These are phyloP conservation scores for Neria commutata DNA, from an alignment of 2,888 invertebrate species.

Conservation along the genomic window DNA sequence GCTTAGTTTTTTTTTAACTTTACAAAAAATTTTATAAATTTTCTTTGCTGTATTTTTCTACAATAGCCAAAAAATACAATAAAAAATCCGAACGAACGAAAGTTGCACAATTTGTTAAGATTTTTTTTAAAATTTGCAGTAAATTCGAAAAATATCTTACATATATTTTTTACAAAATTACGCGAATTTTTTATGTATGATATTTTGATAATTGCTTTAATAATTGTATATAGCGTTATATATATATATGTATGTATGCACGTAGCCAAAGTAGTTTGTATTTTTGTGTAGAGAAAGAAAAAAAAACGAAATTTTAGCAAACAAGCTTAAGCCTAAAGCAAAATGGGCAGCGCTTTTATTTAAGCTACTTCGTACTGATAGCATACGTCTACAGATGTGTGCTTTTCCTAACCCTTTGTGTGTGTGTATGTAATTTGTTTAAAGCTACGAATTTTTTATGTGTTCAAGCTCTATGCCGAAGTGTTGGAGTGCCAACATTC, in stretches of 20 bases:
- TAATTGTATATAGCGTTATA: neutral
- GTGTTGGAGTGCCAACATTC: too few relatives aligned
- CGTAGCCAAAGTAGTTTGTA: neutral
- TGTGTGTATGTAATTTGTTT: too few relatives aligned
- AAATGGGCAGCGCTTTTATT: too few relatives aligned
- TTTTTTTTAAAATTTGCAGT: neutral
- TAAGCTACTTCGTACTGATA: too few relatives aligned
- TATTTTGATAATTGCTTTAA: neutral
- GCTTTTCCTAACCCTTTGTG: too few relatives aligned
- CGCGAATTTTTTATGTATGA: too few relatives aligned
- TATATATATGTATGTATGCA: neutral
- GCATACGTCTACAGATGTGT: too few relatives aligned
- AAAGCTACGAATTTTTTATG: too few relatives aligned
- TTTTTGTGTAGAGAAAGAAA: neutral
- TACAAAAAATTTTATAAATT: neutral
- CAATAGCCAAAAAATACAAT: neutral
- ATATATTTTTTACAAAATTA: neutral
- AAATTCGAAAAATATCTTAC: neutral
- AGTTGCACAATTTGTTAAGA: neutral
- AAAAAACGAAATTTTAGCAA: constrained; percentile 21
- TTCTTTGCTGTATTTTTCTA: neutral
- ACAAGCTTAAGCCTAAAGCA: neutral
- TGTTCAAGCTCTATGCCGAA: too few relatives aligned
- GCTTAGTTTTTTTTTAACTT: neutral
- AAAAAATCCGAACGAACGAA: neutral